Conservation (phyloP, 1,140 invertebrate genomes). For the Leptinotarsa defecta region DNA sequence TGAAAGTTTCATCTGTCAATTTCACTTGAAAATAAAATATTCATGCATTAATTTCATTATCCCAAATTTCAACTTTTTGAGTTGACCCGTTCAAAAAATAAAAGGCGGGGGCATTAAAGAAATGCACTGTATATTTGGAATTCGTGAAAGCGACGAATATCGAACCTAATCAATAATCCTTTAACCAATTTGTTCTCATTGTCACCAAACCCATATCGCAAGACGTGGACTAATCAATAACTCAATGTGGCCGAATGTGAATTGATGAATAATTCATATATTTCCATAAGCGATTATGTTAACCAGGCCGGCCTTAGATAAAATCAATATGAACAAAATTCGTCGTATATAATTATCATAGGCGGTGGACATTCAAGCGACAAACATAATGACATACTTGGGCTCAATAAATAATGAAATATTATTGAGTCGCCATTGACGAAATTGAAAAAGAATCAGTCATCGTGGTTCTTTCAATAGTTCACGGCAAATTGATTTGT, state of each 20-base stretch:
- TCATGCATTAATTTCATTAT: no score
- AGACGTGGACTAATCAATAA: constrained; percentile 11
- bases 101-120: no score
- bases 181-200: background rate
- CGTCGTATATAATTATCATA: constrained; percentile 18
- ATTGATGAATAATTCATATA: constrained; percentile 21
- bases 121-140: no score
- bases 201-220: constrained; percentile 7
- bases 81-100: no score
- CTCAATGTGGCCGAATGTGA: background rate
- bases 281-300: constrained; percentile 25
- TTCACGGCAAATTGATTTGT: no score
- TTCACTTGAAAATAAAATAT: no score
- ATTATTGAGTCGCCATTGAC: constrained; percentile 3
- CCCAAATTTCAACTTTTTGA: no score
- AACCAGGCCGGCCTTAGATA: constrained; percentile 14
- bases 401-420: constrained; percentile 12
- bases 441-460: constrained; percentile 16
- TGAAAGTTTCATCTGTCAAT: no score
- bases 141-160: background rate
- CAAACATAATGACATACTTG: constrained; percentile 20
- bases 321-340: constrained; percentile 25
- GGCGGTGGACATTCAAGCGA: constrained; percentile 2
- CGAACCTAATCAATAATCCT: background rate
- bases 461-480: no score